phyloP scores from a whole-genome alignment of 1,140 invertebrate genomes.

The Ditylenchus dipsaci region DNA sequence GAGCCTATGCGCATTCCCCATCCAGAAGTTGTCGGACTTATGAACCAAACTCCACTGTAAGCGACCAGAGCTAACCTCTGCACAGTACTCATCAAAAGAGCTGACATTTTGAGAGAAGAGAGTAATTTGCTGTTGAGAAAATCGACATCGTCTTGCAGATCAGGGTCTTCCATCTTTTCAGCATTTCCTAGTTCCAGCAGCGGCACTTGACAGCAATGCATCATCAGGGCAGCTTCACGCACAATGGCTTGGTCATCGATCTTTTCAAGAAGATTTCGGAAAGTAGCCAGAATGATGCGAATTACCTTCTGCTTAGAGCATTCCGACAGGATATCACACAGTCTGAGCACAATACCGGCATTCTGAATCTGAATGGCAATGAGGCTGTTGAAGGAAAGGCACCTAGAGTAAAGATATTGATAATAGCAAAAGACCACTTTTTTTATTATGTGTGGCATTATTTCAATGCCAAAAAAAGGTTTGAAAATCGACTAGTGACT shows the following conservation, averaged over 20 bases:
- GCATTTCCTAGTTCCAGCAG: slow-evolving; percentile 89
- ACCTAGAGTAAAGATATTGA: slow-evolving; percentile 61
- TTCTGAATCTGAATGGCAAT: slow-evolving; percentile 68
- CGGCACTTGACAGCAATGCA: slow-evolving; percentile 94
- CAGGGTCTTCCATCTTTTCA: slow-evolving; percentile 89
- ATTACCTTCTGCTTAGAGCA: slow-evolving; percentile 95
- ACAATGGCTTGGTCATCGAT: slow-evolving; percentile 80
- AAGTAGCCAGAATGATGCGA: slow-evolving; percentile 92
- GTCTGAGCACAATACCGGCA: slow-evolving; percentile 88
- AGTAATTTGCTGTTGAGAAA: slow-evolving; percentile 86
- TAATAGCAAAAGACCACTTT: neutral
- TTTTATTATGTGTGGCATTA: neutral
- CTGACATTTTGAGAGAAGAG: slow-evolving; percentile 85
- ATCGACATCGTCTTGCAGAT: slow-evolving; percentile 83
- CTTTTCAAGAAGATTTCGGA: slow-evolving; percentile 94
- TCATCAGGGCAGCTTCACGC: slow-evolving; percentile 91
- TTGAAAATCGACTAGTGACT: neutral
- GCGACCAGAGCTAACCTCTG: slow-evolving; percentile 86
- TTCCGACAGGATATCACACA: slow-evolving; percentile 93
- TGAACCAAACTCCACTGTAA: slow-evolving; percentile 99
- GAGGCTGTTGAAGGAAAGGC: slow-evolving; percentile 87
- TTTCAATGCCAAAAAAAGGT: neutral
- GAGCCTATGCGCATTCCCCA: slow-evolving; percentile 86
- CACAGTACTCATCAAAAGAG: slow-evolving; percentile 97
- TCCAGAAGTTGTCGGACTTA: slow-evolving; percentile 97